A percentile compares a stretch with the other conserved stretches of the same genome.
Evolutionary conservation across 35 echinoderm and acorn worm species (phyloP).

Genomic region (Heliocidaris erythrogramma): DNA sequence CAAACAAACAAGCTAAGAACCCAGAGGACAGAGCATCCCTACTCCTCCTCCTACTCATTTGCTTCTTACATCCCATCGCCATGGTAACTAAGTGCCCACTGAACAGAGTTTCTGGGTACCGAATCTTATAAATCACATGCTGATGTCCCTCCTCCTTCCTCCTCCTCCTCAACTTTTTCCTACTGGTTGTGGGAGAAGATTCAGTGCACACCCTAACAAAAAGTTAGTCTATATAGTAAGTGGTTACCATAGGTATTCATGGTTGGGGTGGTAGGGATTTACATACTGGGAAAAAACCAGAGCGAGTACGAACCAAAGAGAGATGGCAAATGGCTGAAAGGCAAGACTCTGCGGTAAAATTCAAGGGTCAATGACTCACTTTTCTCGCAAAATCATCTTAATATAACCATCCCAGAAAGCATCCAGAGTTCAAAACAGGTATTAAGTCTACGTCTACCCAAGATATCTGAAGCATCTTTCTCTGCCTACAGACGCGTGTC

Average conservation of each 20-base stretch:
- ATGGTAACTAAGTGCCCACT: slow-evolving; percentile 24
- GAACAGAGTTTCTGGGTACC: slow-evolving; percentile 5
- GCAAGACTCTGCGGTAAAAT: not conserved
- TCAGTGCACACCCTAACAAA: no score
- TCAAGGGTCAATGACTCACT: not conserved
- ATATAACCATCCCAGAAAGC: not conserved
- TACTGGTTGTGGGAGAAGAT: no score
- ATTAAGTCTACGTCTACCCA: not conserved
- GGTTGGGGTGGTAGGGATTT: no score
- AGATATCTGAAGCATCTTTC: no score
- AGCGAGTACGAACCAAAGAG: not conserved
- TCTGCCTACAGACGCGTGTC: not conserved
- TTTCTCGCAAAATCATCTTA: not conserved
- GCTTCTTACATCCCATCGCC: not conserved
- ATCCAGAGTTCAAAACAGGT: not conserved
- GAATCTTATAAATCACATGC: slow-evolving; percentile 2
- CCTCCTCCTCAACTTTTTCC: no score
- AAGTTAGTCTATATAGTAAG: no score
- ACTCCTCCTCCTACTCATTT: slow-evolving; percentile 1
- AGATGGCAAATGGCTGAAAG: not conserved
- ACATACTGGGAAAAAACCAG: no score
- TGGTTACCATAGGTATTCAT: no score
- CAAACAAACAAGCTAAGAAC: not conserved
- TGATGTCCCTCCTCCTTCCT: not conserved
- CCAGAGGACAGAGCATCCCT: not conserved